These are phyloP conservation scores for Budorcas taxicolor DNA, from an alignment of 2,113 vertebrate genomes.

Conservation along the genomic window DNA sequence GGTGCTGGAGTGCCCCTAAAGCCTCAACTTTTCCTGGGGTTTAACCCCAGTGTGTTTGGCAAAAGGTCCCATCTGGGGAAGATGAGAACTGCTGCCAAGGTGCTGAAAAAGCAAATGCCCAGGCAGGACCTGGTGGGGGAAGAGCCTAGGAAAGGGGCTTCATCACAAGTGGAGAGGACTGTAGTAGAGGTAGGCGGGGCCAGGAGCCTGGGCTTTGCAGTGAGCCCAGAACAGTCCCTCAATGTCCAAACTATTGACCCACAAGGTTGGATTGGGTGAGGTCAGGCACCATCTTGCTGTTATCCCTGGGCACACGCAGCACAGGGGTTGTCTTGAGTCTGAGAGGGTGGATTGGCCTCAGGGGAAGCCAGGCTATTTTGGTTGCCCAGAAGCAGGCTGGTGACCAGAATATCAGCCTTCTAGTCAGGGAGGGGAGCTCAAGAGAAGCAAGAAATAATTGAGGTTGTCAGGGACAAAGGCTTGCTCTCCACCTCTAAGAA, in stretches of 20 bases:
- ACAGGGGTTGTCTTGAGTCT: accelerated
- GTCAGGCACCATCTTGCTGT: background rate
- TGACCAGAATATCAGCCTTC: background rate
- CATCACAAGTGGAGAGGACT: no score
- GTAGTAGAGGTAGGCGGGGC: background rate
- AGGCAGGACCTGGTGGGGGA: background rate
- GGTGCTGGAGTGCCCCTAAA: no score
- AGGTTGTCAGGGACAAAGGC: constrained; percentile 21
- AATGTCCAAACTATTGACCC: background rate
- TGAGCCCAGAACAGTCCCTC: background rate
- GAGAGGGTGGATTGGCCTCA: background rate
- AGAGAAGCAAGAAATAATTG: background rate
- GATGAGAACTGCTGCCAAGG: background rate
- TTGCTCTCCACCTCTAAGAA: background rate
- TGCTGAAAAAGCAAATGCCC: background rate
- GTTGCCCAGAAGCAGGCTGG: background rate
- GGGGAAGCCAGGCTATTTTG: background rate
- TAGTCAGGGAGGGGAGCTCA: background rate
- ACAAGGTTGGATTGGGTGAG: background rate
- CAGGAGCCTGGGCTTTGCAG: background rate
- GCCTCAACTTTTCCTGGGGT: background rate
- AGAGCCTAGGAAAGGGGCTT: background rate
- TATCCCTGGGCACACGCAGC: no score
- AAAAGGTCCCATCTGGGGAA: background rate
- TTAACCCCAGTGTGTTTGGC: background rate